Evolutionary conservation across 2,797 vertebrate species (phyloP), one percentile per base, ranked within the genome.

Genomic region (Enteromius anoplus): DNA sequence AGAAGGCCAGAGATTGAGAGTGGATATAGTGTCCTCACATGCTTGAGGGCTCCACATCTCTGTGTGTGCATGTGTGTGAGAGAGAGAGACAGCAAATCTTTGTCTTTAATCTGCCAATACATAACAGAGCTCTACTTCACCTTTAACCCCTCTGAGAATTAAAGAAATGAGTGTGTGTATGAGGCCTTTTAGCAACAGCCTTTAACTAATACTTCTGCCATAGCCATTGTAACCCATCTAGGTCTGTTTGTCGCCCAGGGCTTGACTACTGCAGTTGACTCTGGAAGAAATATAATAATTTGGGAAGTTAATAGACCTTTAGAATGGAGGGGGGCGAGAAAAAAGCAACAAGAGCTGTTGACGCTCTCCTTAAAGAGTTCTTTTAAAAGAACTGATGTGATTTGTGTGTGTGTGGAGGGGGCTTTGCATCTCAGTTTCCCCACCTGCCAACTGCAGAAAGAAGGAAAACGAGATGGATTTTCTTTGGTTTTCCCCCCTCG

Each of bases 201-300:
- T 88, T 69, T 93, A 91, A 92, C 92, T 91, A 92, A 89, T 55
- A 90, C 88, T 55, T 12, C 69, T 32, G 78, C n/a, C 34, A 45
- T 51, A 53, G 45, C 71, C 79, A 53, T 66, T 85, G 88, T 91
- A 93, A 93, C 86, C 81, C 40, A 87, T 92, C 90, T 88, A 53
- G 77, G 21, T 62, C 19, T 15, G 81, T 76, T 80, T 76, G 84
- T 75, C 79, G 79, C 81, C 79, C 12, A 29, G 62, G 79, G 79
- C 82, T 23, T 37, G n/a, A 34, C 60, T 68, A 47, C 47, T 34
- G 40, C 9, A 49, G 55, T 80, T 66, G 23, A 65, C 42, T 71
- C 53, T 86, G 49, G 83, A 88, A 64, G 23, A 84, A 86, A 55
- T 8, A 55, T 71, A 58, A 82, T 89, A 86, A 90, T 92, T 90